Conservation (phyloP, 2,888 invertebrate genomes). For the Dolichopus griseipennis region DNA sequence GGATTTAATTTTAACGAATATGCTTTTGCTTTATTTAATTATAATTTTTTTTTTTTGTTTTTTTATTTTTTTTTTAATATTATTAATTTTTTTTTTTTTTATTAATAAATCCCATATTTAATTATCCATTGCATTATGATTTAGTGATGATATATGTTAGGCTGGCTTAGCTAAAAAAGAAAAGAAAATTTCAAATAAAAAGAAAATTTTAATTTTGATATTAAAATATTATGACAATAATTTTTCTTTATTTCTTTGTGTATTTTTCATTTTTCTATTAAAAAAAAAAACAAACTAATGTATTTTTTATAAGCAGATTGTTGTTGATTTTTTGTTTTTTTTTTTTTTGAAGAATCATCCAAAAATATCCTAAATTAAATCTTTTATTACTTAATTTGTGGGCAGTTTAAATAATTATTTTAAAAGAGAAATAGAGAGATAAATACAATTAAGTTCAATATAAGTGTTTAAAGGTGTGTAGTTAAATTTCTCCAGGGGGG, state of each 20-base stretch:
- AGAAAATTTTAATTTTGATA: not conserved
- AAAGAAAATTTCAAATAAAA: conserved; percentile 7
- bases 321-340: not conserved
- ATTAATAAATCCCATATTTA: conserved; percentile 13
- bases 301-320: no score
- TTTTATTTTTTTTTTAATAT: conserved; percentile 25
- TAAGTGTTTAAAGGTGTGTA: conserved; percentile 15
- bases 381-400: no score
- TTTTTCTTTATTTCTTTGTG: not conserved
- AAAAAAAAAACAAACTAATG: not conserved
- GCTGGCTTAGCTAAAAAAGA: conserved; percentile 37
- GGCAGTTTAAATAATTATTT: no score
- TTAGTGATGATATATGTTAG: conserved; percentile 40
- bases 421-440: conserved; percentile 23
- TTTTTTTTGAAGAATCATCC: conserved; percentile 7
- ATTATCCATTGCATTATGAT: conserved; percentile 26
- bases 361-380: conserved; percentile 12
- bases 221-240: not conserved
- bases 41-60: conserved; percentile 22
- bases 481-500: not conserved
- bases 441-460: conserved; percentile 21
- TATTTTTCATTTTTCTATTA: not conserved
- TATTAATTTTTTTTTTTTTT: not conserved
- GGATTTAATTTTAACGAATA: not conserved
- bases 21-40: conserved; percentile 14